phyloP scores from a whole-genome alignment of 2,797 vertebrate genomes.

The Coreius guichenoti region DNA sequence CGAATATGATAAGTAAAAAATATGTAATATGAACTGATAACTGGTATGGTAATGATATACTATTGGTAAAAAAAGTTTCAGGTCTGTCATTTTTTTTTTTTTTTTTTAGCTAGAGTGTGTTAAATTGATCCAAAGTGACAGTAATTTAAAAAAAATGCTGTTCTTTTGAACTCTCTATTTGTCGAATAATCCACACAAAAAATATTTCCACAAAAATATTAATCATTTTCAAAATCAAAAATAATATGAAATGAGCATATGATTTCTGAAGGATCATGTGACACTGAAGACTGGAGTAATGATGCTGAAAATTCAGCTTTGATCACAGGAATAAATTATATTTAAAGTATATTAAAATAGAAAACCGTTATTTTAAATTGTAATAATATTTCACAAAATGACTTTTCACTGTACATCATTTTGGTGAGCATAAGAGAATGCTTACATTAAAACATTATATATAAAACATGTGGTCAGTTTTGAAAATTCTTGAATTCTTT shows the following conservation, averaged over 20 bases:
- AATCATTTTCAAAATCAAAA: neutral
- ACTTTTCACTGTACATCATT: neutral
- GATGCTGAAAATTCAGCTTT: slow-evolving; percentile 7
- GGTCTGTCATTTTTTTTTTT: too few relatives aligned
- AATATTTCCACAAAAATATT: neutral
- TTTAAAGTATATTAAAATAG: neutral
- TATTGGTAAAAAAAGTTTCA: too few relatives aligned
- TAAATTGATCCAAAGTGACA: neutral
- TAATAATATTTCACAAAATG: neutral
- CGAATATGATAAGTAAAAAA: neutral
- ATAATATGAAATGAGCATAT: neutral
- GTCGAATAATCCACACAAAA: neutral
- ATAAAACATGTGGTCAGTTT: neutral
- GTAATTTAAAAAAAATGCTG: neutral
- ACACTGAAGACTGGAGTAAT: neutral
- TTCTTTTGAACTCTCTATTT: neutral
- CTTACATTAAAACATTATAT: neutral
- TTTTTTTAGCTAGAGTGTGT: neutral
- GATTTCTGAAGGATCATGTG: neutral
- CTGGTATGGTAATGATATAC: neutral
- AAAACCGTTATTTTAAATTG: neutral
- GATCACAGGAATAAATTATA: neutral
- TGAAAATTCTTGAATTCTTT: neutral
- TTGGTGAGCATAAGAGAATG: neutral
- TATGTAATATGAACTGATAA: neutral